Percentiles rank a stretch among this genome's conserved stretches.
These are phyloP conservation scores for Brachionus rotundiformis DNA, from an alignment of 1,140 invertebrate genomes.

Conservation along the genomic window DNA sequence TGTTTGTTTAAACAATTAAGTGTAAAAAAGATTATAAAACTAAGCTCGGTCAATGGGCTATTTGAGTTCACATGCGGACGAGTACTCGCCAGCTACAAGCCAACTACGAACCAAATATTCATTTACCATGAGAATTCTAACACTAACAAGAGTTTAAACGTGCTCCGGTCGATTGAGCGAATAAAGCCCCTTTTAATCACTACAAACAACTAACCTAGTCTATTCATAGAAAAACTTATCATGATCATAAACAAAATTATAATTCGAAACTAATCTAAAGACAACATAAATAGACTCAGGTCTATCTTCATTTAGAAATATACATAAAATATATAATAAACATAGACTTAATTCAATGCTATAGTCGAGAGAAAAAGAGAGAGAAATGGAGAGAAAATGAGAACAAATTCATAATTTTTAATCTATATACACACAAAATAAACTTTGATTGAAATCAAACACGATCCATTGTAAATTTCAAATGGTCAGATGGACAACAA, in stretches of 20 bases:
- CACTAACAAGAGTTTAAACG: neutral
- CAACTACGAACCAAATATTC: neutral
- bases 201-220: neutral
- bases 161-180: neutral
- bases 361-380: conserved; percentile 1
- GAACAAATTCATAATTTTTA: conserved; percentile 47
- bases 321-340: conserved; percentile 25
- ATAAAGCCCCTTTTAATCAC: neutral
- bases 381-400: conserved; percentile 1
- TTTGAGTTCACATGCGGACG: neutral
- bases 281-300: conserved; percentile 45
- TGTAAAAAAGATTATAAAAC: neutral
- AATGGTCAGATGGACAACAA: neutral
- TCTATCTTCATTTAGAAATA: conserved; percentile 27
- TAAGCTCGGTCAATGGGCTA: neutral
- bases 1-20: neutral
- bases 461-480: conserved; percentile 5
- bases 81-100: neutral
- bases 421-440: conserved; percentile 30
- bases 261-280: conserved; percentile 23
- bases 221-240: neutral
- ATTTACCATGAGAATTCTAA: neutral
- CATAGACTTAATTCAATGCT: conserved; percentile 24
- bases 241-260: conserved; percentile 3
- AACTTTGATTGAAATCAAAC: neutral